Base-by-base conservation (phyloP, 2,888 invertebrate species). In the Smittia aterrima region DNA sequence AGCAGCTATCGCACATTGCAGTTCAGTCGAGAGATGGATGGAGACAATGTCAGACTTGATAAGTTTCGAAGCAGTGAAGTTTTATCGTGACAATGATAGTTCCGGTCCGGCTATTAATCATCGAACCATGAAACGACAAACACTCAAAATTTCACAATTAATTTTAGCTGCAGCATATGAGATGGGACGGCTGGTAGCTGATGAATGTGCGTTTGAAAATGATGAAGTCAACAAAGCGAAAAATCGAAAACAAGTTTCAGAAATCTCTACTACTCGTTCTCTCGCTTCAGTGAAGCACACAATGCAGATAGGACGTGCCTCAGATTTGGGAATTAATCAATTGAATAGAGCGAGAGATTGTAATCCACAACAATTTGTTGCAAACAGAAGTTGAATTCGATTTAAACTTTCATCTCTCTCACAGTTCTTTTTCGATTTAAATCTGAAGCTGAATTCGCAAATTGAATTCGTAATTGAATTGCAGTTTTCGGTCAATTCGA, bases 111-210 rank as follows among this genome's bases (percentile, higher is more conserved):
- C 18, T 38, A 68, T 68, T 16, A 68, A 47, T 68, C 67, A 68
- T 68, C 41, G 16, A 25, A 22, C 67, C 67, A 24, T 68, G 41
- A 68, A 47, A 68, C 20, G 67, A 68, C 67, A 68, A 68, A 68
- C 67, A 68, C 40, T 68, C 47, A 38, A 47, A 68, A 68, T 41
- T 41, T 68, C 40, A 20, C 47, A 68, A 68, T 68, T 68, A 68
- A 68, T 68, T 68, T 38, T 16, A 38, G 38, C 13, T 41, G 20
- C 41, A 47, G 16, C 67, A 66, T 18, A 25, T 66, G 32, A 38
- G 20, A 38, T 66, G 18, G 66, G 32, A 47, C 47, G n/a, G 47
- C 47, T 16, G 9, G 38, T 66, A 22, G 25, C 9, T 25, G 22
- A 24, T 25, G 58, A 16, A 16, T 22, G 24, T 58, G 20, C 24